Percentiles rank a stretch among this genome's conserved stretches.
Conservation (phyloP, 2,797 vertebrate genomes). For the Fistularia commersonii region DNA sequence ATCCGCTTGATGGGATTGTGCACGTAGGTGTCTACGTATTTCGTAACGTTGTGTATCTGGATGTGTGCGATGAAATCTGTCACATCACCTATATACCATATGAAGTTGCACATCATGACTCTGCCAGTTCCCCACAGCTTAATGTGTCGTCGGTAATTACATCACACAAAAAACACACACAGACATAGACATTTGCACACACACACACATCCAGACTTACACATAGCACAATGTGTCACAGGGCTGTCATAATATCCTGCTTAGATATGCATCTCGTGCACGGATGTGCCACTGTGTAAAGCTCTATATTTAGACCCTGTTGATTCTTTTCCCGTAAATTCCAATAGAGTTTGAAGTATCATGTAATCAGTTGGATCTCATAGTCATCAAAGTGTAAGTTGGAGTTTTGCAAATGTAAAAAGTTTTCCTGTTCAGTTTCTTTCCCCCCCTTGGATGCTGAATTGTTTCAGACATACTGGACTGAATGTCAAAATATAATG, state of each 20-base stretch:
- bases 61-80: conserved; percentile 36
- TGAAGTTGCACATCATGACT: conserved; percentile 60
- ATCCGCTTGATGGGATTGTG: conserved; percentile 10
- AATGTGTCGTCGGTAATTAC: conserved; percentile 56
- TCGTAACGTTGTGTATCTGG: conserved; percentile 2
- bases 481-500: too few relatives aligned
- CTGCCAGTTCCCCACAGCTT: conserved; percentile 61
- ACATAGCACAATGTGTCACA: conserved; percentile 41
- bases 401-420: too few relatives aligned
- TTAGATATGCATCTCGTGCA: conserved; percentile 50
- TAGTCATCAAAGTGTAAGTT: too few relatives aligned
- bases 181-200: conserved; percentile 17
- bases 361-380: too few relatives aligned
- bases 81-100: conserved; percentile 59
- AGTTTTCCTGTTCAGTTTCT: too few relatives aligned
- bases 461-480: too few relatives aligned
- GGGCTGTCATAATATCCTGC: conserved; percentile 52
- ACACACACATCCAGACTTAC: conserved; percentile 13
- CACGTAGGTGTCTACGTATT: neutral
- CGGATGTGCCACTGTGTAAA: conserved; percentile 38
- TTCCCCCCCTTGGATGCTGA: too few relatives aligned
- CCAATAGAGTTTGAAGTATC: neutral
- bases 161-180: conserved; percentile 27
- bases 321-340: conserved; percentile 28
- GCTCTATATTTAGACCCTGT: conserved; percentile 44